Evolutionary conservation across 2,113 vertebrate species (phyloP).

Genomic region (Bubalus kerabau): DNA sequence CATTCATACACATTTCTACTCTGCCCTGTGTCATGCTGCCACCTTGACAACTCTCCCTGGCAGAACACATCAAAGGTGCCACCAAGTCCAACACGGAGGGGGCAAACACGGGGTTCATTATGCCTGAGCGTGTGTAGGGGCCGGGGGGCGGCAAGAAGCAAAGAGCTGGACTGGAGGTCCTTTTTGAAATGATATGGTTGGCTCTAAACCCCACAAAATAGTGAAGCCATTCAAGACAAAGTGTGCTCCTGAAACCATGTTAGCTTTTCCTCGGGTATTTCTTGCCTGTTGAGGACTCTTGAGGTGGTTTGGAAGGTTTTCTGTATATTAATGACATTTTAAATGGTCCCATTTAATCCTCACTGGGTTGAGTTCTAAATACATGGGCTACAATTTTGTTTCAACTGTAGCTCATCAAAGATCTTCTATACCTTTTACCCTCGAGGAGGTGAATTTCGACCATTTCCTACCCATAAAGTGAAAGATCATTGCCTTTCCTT

Average conservation of each 20-base stretch:
- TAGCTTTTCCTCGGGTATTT: not conserved
- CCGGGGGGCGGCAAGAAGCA: rapidly evolving
- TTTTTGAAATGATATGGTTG: not conserved
- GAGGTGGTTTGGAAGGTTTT: not conserved
- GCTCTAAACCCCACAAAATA: not conserved
- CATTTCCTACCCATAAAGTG: not conserved
- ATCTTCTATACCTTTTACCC: not conserved
- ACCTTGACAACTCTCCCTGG: not conserved
- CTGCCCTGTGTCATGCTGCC: not conserved
- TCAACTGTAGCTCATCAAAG: not conserved
- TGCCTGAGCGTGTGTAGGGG: not conserved
- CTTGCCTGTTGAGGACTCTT: not conserved
- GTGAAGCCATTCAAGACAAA: not conserved
- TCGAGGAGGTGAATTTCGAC: not conserved
- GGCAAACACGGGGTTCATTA: not conserved
- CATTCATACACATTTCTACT: not conserved
- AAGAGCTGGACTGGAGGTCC: not conserved
- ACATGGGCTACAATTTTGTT: not conserved
- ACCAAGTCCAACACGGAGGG: not conserved
- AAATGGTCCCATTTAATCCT: not conserved
- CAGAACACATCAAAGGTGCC: not conserved
- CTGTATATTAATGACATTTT: not conserved
- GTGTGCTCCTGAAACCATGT: not conserved
- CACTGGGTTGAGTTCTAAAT: not conserved
- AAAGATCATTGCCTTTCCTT: not conserved